Evolutionary conservation across 2,888 invertebrate species (phyloP), one percentile per base, ranked within the genome.

Genomic region (Electrophaes corylata): DNA sequence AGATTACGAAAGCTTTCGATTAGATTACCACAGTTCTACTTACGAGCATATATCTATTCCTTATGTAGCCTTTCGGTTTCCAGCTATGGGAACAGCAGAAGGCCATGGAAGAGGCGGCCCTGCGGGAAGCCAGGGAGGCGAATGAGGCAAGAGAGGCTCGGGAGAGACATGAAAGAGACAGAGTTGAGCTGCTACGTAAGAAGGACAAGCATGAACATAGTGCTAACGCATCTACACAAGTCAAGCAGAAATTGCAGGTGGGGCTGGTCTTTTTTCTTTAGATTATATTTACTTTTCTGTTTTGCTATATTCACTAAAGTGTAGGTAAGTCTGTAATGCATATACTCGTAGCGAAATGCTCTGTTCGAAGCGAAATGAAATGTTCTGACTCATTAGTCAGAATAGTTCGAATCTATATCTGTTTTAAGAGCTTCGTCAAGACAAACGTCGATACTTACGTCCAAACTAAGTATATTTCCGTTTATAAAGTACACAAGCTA

Each of bases 151-250:
- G 97, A 1, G 88, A 94, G 94, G 79, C 93, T 92, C 73, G 93
- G 50, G 94, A 96, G 83, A 86, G 94, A 59, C 93, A 95, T 74
- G 96, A 97, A 84, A 93, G 97, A 63, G 97, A 97, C 74, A 93
- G 95, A 73, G 93, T 96, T 69, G 97, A 98, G 77, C 95, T 96
- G 67, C 93, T 98, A 74, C 95, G 96, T 79, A 97, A 98, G 90
- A 98, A 98, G 85, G 97, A 98, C 86, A 98, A 98, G 85, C 96
- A 96, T 81, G 98, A 98, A 84, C 97, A 98, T 91, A 98, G 98
- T 91, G 98, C 98, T 55, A 96, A 98, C 77, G 98, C 99, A 67
- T 98, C 98, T 67, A 96, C 97, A 18, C 98, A 98, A 90, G 99
- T 99, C 79, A 99, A 98, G 86, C 98, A 98, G 92, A 97, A 97